Evolutionary conservation across 2,113 vertebrate species (phyloP).

Genomic region (Seriola rivoliana): DNA sequence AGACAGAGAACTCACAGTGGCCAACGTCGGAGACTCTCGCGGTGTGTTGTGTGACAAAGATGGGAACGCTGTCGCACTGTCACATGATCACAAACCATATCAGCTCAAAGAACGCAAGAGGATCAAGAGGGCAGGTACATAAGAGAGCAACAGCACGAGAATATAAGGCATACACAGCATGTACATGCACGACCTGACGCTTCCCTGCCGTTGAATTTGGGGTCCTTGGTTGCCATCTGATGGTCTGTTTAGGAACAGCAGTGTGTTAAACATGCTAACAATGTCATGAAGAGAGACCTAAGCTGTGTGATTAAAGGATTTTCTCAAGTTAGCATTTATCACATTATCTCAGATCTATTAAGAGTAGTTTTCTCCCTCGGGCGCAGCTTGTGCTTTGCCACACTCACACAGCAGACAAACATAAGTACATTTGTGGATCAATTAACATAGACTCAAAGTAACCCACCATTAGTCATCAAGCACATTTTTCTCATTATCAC

Average conservation of each 20-base stretch:
- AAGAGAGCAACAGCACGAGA: neutral
- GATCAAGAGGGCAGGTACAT: slow-evolving; percentile 96
- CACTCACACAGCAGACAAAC: neutral
- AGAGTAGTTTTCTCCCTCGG: neutral
- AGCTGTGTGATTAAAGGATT: slow-evolving; percentile 26
- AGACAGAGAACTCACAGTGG: slow-evolving; percentile 95
- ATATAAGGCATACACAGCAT: neutral
- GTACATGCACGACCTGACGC: neutral
- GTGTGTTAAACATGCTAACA: neutral
- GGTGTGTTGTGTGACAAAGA: slow-evolving; percentile 98
- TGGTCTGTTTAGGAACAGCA: slow-evolving; percentile 44
- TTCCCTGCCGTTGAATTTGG: neutral
- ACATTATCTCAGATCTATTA: neutral
- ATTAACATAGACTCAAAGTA: neutral
- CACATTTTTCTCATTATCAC: neutral
- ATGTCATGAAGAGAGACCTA: neutral
- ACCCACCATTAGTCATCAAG: neutral
- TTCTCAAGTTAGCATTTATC: neutral
- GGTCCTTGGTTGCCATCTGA: slow-evolving; percentile 52
- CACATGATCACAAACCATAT: slow-evolving; percentile 98
- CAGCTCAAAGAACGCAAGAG: slow-evolving; percentile 98
- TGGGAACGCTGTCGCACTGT: slow-evolving; percentile 94
- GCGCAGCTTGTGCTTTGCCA: neutral
- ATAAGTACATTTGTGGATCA: neutral
- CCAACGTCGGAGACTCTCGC: slow-evolving; percentile 96